phyloP scores from a whole-genome alignment of 2,888 invertebrate genomes.

The Gandaritis pyraliata region DNA sequence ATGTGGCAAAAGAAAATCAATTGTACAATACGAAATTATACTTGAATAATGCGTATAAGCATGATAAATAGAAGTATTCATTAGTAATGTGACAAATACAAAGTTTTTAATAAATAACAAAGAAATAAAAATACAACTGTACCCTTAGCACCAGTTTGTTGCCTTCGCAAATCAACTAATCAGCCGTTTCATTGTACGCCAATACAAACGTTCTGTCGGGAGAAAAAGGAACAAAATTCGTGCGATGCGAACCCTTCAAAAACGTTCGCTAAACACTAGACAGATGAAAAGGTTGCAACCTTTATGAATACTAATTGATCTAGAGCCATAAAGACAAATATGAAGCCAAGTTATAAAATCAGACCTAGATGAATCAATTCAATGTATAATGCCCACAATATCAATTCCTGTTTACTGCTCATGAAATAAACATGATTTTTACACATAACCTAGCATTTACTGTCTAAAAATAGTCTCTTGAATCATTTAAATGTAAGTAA shows the following conservation, averaged over 20 bases:
- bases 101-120: slow-evolving; percentile 24
- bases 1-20: slow-evolving; percentile 41
- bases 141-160: slow-evolving; percentile 25
- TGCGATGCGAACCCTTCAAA: background rate
- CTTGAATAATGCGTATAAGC: slow-evolving; percentile 8
- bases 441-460: slow-evolving; percentile 19
- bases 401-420: slow-evolving; percentile 12
- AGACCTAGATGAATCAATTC: slow-evolving; percentile 22
- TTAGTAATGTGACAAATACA: slow-evolving; percentile 18
- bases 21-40: slow-evolving; percentile 7
- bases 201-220: slow-evolving; percentile 1
- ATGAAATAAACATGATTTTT: slow-evolving; percentile 28
- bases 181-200: background rate
- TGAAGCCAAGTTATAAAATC: background rate
- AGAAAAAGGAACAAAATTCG: background rate
- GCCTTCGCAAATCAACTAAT: slow-evolving; percentile 17
- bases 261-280: background rate
- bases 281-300: background rate
- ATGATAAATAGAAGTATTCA: slow-evolving; percentile 16
- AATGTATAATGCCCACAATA: slow-evolving; percentile 3
- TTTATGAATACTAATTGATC: background rate
- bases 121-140: slow-evolving; percentile 22
- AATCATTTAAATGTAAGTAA: background rate
- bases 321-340: slow-evolving; percentile 5
- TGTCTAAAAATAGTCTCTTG: slow-evolving; percentile 11